Base-by-base conservation (phyloP, 2,113 vertebrate species). In the Poeciliopsis occidentalis region DNA sequence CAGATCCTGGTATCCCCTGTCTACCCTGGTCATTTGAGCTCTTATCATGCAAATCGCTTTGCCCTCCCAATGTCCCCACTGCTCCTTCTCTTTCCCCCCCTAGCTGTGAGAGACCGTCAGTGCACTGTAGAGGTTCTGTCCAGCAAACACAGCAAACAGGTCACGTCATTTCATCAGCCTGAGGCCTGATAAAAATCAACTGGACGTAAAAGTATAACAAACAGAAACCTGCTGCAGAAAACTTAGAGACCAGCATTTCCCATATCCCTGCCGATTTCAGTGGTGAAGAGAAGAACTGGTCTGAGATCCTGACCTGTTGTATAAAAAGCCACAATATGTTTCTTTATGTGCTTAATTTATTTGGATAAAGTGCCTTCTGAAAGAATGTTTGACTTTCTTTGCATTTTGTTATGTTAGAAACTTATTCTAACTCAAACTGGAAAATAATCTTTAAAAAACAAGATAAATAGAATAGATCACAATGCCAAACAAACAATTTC, bases 41-140 rank as follows among this genome's bases (percentile, higher is more conserved):
- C 83, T 91, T 91, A 82, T 92, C 90, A 93, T 93, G 90, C 86
- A 89, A 92, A 94, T 88, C 19, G 75, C 29, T 62, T 29, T 78
- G 66, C 83, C 74, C 88, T 72, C 80, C 76, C 83, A 75, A 64
- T 60, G 29, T 30, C 66, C 41, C 2, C 8, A 1, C 32, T 29
- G 37, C 30, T 64, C 31, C 32, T 71, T 65, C 71, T 54, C 76
- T 70, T 67, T 82, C 72, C 54, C 83, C 86, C 91, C 83, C 88
- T 88, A 88, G 82, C 85, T 87, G 91, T 88, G 51, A 81, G 72
- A 82, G 76, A 64, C 63, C 64, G 85, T 72, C 73, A 57, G 57
- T 60, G 75, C 37, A 60, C 10, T 34, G 37, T 22, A n/a, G 30
- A 22, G 22, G 1, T 39, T 4, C 10, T 24, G 10, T 15, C 3